These are phyloP conservation scores for Dynastes grantii DNA, from an alignment of 2,888 invertebrate genomes.

Conservation along the genomic window DNA sequence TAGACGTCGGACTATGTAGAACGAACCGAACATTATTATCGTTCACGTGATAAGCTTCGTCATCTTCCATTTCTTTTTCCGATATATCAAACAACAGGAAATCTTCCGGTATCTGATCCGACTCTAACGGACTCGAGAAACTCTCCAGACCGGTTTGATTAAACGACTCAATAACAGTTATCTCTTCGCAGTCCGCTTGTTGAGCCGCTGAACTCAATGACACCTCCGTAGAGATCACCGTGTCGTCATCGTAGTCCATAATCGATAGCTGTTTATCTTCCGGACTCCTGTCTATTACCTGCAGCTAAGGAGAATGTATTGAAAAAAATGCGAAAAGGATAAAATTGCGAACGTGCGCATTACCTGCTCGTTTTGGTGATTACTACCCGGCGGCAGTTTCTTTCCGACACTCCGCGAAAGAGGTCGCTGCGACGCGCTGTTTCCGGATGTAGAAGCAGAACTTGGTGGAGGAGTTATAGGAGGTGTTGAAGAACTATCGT, in stretches of 20 bases:
- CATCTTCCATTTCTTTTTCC: slow-evolving; percentile 67
- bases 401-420: slow-evolving; percentile 59
- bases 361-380: slow-evolving; percentile 53
- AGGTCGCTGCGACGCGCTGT: slow-evolving; percentile 47
- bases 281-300: slow-evolving; percentile 61
- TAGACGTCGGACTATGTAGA: slow-evolving; percentile 69
- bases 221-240: slow-evolving; percentile 74
- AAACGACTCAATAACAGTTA: slow-evolving; percentile 74
- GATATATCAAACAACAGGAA: slow-evolving; percentile 78
- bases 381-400: slow-evolving; percentile 56
- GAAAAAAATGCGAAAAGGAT: not conserved
- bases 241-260: slow-evolving; percentile 75
- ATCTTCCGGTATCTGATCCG: slow-evolving; percentile 75
- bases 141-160: slow-evolving; percentile 74
- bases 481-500: slow-evolving; percentile 74
- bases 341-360: not conserved
- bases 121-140: slow-evolving; percentile 76
- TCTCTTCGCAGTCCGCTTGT: slow-evolving; percentile 75
- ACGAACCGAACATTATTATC: slow-evolving; percentile 64
- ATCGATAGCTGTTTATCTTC: slow-evolving; percentile 54
- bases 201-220: slow-evolving; percentile 75
- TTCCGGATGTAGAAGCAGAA: slow-evolving; percentile 58
- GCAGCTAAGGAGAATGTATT: slow-evolving; percentile 2
- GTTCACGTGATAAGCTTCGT: slow-evolving; percentile 63
- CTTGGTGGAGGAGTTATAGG: slow-evolving; percentile 72